Evolutionary conservation across 2,797 vertebrate genomes (phyloP), one percentile per base, ranked within the genome.

Genomic region (Gymnothorax reevesii): DNA sequence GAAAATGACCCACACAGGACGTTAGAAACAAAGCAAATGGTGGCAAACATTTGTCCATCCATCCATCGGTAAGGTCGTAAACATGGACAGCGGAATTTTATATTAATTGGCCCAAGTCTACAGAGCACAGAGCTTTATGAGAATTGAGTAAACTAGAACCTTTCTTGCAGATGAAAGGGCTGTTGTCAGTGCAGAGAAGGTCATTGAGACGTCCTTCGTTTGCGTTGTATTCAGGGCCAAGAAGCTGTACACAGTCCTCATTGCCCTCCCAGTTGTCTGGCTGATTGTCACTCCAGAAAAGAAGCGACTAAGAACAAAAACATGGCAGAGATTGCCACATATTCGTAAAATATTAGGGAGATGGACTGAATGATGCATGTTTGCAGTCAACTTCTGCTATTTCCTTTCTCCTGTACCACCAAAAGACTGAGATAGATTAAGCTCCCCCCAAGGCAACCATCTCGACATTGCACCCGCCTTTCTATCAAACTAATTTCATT

Each of bases 81-180:
- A 42, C 33, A 62, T 77, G 42, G 1, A 20, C 25, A 60, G 6
- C 27, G 17, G 5, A 62, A 27, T 84, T 42, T 42, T 69, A 69
- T 12, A 13, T 22, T 17, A 27, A 20, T 57, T 57, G 10, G 17
- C 57, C 15, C 54, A 42, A 7, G 66, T 66, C 0, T 87, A 75
- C 49, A 4, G 89, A 7, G 57, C 52, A 22, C 20, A 2, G 57
- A 6, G 42, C 3, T 80, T 3, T 55, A 60, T 7, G 54, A 80
- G 49, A 27, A 86, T 15, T 62, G n/a, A 82, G 2, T 82, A 82
- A 3, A 27, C 4, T 15, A n/a, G 57, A 33, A 96, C 96, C 94
- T 95, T 95, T 97, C 90, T 94, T 93, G 92, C 96, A 97, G 91
- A 97, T 90, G 2, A 92, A 96, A 2, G 94, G 92, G 7, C 85